These are phyloP conservation scores for Eristalinus aeneus DNA, from an alignment of 2,888 invertebrate species.

Conservation along the genomic window DNA sequence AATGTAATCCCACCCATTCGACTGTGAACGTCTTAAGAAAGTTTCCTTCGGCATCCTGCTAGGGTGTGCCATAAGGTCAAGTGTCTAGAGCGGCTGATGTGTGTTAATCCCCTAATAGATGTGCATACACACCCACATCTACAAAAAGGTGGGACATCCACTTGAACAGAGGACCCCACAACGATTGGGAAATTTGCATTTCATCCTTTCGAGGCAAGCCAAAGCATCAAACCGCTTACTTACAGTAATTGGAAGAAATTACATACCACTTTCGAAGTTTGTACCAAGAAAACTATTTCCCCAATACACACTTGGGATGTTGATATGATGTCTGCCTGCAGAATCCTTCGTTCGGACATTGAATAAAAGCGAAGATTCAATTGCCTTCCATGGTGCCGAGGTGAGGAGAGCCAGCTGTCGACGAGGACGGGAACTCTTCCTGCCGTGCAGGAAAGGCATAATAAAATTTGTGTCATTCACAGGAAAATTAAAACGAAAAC, in stretches of 20 bases:
- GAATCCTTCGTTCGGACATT: conserved; percentile 25
- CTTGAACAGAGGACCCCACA: conserved; percentile 49
- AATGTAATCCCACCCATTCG: conserved; percentile 60
- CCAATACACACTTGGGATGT: conserved; percentile 38
- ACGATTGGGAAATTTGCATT: conserved; percentile 70
- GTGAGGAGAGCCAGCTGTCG: background rate
- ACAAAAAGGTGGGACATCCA: conserved; percentile 51
- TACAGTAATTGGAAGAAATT: conserved; percentile 69
- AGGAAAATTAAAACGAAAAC: conserved; percentile 70
- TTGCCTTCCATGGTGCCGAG: conserved; percentile 31
- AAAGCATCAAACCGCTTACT: conserved; percentile 61
- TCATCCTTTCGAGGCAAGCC: conserved; percentile 61
- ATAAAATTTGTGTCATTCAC: conserved; percentile 65
- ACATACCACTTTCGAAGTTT: conserved; percentile 59
- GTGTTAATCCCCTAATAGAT: conserved; percentile 59
- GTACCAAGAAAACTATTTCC: conserved; percentile 48
- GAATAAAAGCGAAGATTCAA: conserved; percentile 8
- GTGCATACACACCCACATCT: background rate
- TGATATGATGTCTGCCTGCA: background rate
- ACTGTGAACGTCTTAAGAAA: conserved; percentile 57
- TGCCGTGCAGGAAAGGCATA: conserved; percentile 34
- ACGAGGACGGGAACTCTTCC: conserved; percentile 18
- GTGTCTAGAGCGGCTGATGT: conserved; percentile 62
- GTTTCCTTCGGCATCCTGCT: conserved; percentile 35
- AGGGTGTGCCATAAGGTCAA: conserved; percentile 61